Base-by-base conservation (phyloP, 1,140 invertebrate genomes). In the Armadillidium nasatum region DNA sequence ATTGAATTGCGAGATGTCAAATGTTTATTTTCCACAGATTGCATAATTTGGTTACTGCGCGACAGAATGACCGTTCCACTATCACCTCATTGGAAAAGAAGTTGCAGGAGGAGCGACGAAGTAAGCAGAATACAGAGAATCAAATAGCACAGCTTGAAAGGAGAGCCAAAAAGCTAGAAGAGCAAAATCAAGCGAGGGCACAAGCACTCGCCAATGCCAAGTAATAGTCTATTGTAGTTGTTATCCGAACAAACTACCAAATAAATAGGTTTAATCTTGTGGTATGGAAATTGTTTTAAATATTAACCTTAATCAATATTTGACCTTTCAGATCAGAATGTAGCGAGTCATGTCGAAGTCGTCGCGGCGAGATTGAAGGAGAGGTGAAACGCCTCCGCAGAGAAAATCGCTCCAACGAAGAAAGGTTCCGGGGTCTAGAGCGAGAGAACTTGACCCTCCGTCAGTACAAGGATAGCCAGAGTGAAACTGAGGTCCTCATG, bases 31-130 rank as follows among this genome's bases (percentile, higher is more conserved):
- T 83, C 83, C 33, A 33, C 80, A 91, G 91, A 85, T 83, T 93
- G 73, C 90, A 92, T 81, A 90, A 90, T 81, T 84, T 93, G 66
- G 88, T 90, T 46, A 89, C 88, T 76, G 88, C 89, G 60, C 88
- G 92, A 73, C 90, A 93, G 84, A 86, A 89, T 76, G 94, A 95
- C 82, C 93, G 93, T 84, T 89, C 93, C 81, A 88, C 89, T 70
- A 86, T 96, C 80, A 87, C 88, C 66, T 87, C 87, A 23, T 84
- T 93, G 78, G 94, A 97, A 85, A 90, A 93, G 79, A 89, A 92
- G 78, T 86, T 97, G 71, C 89, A 89, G 71, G 95, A 97, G 78
- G 95, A 97, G 84, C 87, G 92, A 44, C 90, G 93, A 82, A 87
- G 90, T 81, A 89, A 92, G 79, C 87, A 88, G 70, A 87, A 88